These are phyloP conservation scores for Pseudoatta argentina DNA, from an alignment of 1,140 invertebrate species.

Conservation along the genomic window DNA sequence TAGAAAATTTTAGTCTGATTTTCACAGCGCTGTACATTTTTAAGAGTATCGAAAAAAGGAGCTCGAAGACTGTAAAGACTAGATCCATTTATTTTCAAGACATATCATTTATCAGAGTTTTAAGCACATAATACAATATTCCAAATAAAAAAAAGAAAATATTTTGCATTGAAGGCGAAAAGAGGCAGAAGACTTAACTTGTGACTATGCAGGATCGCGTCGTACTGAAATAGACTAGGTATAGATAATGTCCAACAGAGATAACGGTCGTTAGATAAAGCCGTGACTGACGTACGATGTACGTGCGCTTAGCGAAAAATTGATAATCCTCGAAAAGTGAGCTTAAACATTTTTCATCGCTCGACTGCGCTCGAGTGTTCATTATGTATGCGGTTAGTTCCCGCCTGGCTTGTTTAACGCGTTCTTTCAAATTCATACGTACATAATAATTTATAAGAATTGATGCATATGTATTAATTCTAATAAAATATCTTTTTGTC, in stretches of 20 bases:
- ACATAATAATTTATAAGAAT: constrained; percentile 26
- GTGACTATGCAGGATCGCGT: constrained; percentile 5
- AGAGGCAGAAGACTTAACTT: constrained; percentile 20
- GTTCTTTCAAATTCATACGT: neutral
- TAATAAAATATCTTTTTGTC: too few species aligned
- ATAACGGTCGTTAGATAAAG: constrained; percentile 61
- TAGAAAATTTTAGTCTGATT: constrained; percentile 53
- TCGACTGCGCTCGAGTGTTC: neutral
- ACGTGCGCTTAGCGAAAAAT: constrained; percentile 47
- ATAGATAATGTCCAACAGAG: constrained; percentile 59
- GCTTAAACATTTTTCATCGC: constrained; percentile 48
- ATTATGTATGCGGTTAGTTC: constrained; percentile 23
- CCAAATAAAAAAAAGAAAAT: neutral
- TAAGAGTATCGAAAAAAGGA: neutral
- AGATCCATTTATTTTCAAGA: neutral
- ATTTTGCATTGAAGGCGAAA: constrained; percentile 8
- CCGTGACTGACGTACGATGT: constrained; percentile 52
- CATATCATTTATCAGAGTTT: constrained; percentile 49
- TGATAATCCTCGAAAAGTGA: constrained; percentile 53
- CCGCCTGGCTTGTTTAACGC: neutral
- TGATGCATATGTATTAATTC: neutral
- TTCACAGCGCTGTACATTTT: neutral
- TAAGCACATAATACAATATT: neutral
- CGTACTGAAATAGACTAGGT: constrained; percentile 26
- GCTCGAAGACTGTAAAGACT: neutral